Conservation (phyloP, 2,113 vertebrate species). For the Canis aureus region DNA sequence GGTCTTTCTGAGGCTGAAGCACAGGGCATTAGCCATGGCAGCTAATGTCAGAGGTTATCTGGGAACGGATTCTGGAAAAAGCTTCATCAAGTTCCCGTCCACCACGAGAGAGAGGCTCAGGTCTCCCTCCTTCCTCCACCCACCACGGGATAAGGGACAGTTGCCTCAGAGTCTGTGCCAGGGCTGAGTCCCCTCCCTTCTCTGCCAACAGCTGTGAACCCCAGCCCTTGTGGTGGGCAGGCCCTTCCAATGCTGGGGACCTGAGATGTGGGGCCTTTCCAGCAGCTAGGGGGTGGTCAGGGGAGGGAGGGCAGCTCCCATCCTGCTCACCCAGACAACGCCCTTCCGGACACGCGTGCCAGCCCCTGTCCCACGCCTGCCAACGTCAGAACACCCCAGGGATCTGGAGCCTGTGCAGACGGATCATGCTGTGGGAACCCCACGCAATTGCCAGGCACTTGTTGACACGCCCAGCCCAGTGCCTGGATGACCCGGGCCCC, state of each 20-base stretch:
- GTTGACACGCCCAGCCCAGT: not conserved
- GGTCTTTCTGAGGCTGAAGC: not conserved
- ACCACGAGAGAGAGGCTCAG: not conserved
- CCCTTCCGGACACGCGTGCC: accelerated
- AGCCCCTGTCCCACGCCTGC: not conserved
- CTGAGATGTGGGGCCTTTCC: not conserved
- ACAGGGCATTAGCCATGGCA: accelerated
- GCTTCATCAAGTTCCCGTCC: too few relatives aligned
- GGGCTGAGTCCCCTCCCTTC: not conserved
- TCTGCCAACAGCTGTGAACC: not conserved
- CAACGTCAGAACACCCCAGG: not conserved
- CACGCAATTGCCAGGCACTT: accelerated
- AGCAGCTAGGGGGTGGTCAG: accelerated
- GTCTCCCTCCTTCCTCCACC: not conserved
- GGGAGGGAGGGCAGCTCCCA: not conserved
- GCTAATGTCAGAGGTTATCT: not conserved
- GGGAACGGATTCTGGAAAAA: not conserved
- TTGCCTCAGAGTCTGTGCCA: not conserved
- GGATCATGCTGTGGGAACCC: accelerated
- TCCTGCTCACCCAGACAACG: not conserved
- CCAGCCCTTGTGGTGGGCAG: not conserved
- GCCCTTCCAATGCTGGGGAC: accelerated
- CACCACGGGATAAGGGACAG: accelerated
- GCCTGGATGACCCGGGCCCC: not conserved
- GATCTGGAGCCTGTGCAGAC: not conserved